Conservation (phyloP, 2,888 invertebrate genomes). For the Noctua janthina region DNA sequence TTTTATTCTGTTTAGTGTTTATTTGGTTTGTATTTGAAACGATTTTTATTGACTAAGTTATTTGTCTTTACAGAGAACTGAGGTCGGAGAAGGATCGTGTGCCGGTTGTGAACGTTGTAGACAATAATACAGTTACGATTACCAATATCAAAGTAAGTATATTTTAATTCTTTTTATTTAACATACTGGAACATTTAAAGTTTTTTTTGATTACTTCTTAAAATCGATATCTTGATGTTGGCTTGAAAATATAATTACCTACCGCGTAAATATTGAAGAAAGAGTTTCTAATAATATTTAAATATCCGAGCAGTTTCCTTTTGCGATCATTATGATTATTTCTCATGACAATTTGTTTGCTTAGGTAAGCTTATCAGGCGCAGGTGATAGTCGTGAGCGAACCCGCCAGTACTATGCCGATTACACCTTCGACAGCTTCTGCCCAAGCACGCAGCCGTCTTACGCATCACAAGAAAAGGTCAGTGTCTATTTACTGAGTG, state of each 20-base stretch:
- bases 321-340: background rate
- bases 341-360: constrained; percentile 29
- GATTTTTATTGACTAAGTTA: background rate
- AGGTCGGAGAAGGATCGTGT: constrained; percentile 82
- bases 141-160: constrained; percentile 91
- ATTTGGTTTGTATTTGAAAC: too few relatives aligned
- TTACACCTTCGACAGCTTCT: constrained; percentile 91
- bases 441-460: constrained; percentile 84
- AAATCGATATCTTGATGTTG: background rate
- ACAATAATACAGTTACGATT: constrained; percentile 88
- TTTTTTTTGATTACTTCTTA: background rate
- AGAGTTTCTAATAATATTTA: background rate
- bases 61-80: constrained; percentile 80
- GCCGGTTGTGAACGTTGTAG: constrained; percentile 85
- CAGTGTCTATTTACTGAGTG: constrained; percentile 17
- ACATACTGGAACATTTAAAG: background rate
- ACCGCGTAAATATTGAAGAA: background rate
- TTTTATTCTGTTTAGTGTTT: constrained; percentile 21
- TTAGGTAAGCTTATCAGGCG: constrained; percentile 91
- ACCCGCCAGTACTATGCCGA: constrained; percentile 92
- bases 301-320: background rate
- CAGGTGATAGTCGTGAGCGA: constrained; percentile 92
- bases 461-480: constrained; percentile 89
- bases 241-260: background rate
- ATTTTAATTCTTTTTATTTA: background rate